Percentiles rank a stretch among this genome's conserved stretches.
Evolutionary conservation across 2,797 vertebrate species (phyloP).

Genomic region (Otolemur crassicaudatus): DNA sequence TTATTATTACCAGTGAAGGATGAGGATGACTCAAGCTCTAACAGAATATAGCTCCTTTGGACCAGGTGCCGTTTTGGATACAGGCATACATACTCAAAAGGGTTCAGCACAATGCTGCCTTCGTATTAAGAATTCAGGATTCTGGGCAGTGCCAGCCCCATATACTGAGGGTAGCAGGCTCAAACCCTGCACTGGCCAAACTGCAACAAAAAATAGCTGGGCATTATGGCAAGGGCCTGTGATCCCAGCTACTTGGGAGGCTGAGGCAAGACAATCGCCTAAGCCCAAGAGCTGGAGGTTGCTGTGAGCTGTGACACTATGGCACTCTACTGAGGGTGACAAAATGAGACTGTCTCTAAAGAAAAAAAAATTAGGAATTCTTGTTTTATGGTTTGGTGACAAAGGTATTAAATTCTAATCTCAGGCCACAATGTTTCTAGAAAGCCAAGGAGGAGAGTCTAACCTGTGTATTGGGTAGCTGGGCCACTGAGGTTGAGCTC

Average conservation of each 20-base stretch:
- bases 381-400: not conserved
- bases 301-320: no score
- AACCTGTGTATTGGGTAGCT: not conserved
- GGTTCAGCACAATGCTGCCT: not conserved
- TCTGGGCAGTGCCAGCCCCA: not conserved
- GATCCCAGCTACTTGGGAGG: no score
- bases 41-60: not conserved
- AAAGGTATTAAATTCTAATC: not conserved
- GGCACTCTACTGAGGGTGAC: no score
- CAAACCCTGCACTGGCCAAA: no score
- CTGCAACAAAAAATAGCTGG: no score
- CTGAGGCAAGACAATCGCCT: no score
- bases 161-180: no score
- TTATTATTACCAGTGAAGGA: slow-evolving; percentile 47
- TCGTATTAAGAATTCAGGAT: not conserved
- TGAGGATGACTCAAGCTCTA: slow-evolving; percentile 21
- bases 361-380: not conserved
- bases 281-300: no score
- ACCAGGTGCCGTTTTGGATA: not conserved
- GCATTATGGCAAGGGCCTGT: no score
- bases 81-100: not conserved
- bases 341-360: no score
- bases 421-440: not conserved
- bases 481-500: not conserved
- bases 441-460: not conserved